Base-by-base conservation (phyloP, 1,140 invertebrate genomes). In the Drosophila erecta region DNA sequence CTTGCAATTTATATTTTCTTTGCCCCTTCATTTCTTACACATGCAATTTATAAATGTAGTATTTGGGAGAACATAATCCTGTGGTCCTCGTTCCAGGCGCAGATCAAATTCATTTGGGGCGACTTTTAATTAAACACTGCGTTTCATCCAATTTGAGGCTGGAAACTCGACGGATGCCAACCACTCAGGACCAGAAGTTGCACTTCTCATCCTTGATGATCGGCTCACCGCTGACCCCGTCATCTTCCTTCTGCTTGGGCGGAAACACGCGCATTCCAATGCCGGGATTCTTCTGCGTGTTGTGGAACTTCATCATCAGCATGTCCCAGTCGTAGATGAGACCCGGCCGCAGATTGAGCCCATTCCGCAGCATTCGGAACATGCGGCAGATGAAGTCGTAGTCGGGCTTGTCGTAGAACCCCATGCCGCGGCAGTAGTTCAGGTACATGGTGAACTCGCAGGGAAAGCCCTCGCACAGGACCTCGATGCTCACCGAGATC, bases 251-350 rank as follows among this genome's bases (percentile, higher is more conserved):
- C 15, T 27, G 15, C 8, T 35, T 59, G 3, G 58, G 41, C 0
- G 61, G 59, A 3, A 24, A 24, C 0, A 51, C 58, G 0, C 37
- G 17, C 12, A 14, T 33, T 0, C 61, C 79, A 1, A 33, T 51
- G 40, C 70, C 83, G 0, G 60, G 79, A 61, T 86, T 86, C 0
- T 2, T 8, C 10, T 79, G 81, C 14, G 33, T 59, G 67, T 70
- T 76, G 71, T 85, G 79, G n/a, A 77, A 81, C n/a, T 97, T 97
- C 92, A 99, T 98, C 91, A 99, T 98, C 80, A 99, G 94, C 96
- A 99, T 97, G 49, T 98, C 99, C 99, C 99, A 99, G 93, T 99
- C 99, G 93, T 99, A 99, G 73, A 97, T 98, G 93, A 99, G 99
- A 93, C 99, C 98, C 98, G 93, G 98, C 96, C 61, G 62, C 92